These are phyloP conservation scores for Trachemys scripta DNA, from an alignment of 2,113 vertebrate genomes.

Conservation along the genomic window DNA sequence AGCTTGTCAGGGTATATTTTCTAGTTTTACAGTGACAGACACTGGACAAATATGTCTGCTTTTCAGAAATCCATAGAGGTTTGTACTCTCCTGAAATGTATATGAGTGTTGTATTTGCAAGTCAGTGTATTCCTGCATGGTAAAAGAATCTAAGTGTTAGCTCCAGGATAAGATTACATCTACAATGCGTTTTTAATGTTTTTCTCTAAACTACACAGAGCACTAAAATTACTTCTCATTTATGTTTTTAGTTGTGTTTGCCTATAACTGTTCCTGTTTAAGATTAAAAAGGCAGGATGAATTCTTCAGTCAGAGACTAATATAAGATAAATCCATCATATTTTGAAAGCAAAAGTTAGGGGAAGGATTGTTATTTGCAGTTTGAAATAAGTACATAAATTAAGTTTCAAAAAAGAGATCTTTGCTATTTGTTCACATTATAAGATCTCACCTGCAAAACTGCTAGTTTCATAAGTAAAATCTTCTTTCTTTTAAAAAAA, in stretches of 20 bases:
- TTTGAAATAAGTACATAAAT: not conserved
- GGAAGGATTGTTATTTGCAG: not conserved
- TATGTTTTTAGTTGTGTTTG: not conserved
- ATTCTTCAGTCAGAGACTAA: not conserved
- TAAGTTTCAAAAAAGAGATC: not conserved
- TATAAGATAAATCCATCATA: not conserved
- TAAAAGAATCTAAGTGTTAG: not conserved
- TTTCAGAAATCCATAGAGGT: slow-evolving; percentile 58
- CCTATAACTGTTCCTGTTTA: not conserved
- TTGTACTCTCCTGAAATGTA: slow-evolving; percentile 46
- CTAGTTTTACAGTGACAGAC: slow-evolving; percentile 76
- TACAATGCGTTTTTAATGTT: not conserved
- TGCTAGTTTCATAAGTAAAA: not conserved
- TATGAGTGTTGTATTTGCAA: not conserved
- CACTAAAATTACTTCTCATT: not conserved
- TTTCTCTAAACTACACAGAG: not conserved
- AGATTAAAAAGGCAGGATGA: not conserved
- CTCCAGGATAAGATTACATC: not conserved
- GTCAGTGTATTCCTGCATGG: not conserved
- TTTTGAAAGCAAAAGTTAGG: not conserved
- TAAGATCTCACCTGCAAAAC: slow-evolving; percentile 35
- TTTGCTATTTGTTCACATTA: not conserved
- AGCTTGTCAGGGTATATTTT: slow-evolving; percentile 85
- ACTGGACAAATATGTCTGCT: slow-evolving; percentile 73
- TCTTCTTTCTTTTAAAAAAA: not conserved